Conservation (phyloP, 2,113 vertebrate genomes). For the Aegithalos caudatus region DNA sequence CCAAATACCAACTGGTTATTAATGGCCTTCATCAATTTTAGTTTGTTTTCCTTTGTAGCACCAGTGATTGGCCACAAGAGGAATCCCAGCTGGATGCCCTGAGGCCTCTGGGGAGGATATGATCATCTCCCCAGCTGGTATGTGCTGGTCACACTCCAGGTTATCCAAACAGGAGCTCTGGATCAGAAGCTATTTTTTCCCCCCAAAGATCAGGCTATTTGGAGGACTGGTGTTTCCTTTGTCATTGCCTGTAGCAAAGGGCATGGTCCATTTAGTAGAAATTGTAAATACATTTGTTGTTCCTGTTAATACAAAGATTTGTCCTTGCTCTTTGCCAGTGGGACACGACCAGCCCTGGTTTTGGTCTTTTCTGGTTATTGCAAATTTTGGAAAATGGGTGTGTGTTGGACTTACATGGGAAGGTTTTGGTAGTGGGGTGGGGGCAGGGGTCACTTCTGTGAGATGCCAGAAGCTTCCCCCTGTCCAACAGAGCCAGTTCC, state of each 20-base stretch:
- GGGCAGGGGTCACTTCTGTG: background rate
- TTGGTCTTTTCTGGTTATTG: background rate
- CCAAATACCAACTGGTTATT: background rate
- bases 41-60: background rate
- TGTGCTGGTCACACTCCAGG: background rate
- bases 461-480: background rate
- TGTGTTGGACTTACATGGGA: background rate
- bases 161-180: background rate
- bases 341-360: background rate
- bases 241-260: background rate
- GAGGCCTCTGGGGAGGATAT: background rate
- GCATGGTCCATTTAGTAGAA: background rate
- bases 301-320: background rate
- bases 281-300: background rate
- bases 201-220: background rate
- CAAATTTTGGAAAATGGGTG: background rate
- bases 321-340: background rate
- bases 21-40: background rate
- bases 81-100: background rate
- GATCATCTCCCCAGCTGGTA: background rate
- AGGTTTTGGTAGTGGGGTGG: background rate
- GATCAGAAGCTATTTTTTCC: background rate
- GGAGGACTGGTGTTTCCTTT: background rate
- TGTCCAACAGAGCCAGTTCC: background rate
- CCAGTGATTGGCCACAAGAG: background rate